Conservation (phyloP, 2,113 vertebrate species). For the Lepus americanus region DNA sequence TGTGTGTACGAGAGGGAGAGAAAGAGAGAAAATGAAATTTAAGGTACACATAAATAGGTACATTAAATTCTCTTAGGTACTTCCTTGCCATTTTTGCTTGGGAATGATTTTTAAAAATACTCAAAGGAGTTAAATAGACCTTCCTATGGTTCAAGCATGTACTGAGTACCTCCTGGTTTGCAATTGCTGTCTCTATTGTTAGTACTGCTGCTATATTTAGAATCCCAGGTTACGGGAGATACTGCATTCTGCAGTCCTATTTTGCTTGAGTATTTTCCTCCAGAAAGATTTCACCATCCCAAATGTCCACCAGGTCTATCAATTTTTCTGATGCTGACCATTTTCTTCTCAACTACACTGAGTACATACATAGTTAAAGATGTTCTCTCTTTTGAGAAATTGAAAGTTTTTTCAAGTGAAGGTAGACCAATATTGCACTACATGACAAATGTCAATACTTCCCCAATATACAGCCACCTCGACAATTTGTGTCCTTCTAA, state of each 20-base stretch:
- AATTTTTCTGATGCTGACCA: neutral
- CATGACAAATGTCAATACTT: neutral
- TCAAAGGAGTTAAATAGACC: neutral
- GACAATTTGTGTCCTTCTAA: neutral
- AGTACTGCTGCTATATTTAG: conserved; percentile 12
- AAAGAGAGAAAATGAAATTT: neutral
- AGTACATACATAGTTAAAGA: neutral
- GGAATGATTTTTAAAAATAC: neutral
- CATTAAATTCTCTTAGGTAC: neutral
- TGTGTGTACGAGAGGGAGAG: neutral
- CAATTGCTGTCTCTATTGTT: neutral
- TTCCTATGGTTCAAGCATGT: neutral
- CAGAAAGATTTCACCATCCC: neutral
- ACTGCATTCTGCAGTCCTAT: neutral
- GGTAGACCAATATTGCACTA: neutral
- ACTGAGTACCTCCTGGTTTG: conserved; percentile 14
- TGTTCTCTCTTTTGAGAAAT: neutral
- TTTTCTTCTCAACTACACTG: neutral
- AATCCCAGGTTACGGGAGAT: neutral
- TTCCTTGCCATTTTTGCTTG: neutral
- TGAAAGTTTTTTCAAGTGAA: neutral
- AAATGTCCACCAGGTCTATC: neutral
- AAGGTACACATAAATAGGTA: neutral
- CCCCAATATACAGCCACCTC: conserved; percentile 38
- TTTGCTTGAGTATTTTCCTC: conserved; percentile 56